Evolutionary conservation across 2,888 invertebrate species (phyloP), one percentile per base, ranked within the genome.

Genomic region (Drosophila picticornis): DNA sequence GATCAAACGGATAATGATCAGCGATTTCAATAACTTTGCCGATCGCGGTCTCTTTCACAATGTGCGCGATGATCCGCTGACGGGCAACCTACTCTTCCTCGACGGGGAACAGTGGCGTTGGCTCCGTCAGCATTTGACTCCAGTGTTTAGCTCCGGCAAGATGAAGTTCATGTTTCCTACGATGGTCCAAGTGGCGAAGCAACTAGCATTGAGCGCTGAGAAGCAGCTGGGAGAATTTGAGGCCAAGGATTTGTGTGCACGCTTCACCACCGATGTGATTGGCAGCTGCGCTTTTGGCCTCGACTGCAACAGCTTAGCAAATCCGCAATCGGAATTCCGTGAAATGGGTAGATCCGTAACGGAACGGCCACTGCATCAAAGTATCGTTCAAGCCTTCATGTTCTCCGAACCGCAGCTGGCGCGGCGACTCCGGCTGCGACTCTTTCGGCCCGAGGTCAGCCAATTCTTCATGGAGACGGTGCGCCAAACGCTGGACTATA

Each of bases 201-300:
- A 59, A 10, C 43, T 85, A 25, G 34, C 61, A 0, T 11, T 46
- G 13, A 56, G 62, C 4, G 71, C 53, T 60, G 50, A 59, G 4
- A 46, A 34, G 3, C 59, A 81, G 11, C 25, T 68, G 10, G 87
- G 91, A 0, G 72, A 93, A 0, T 59, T 90, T 19, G 94, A 94
- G 57, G 84, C 94, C 2, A 93, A 93, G 80, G 93, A 94, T 40
- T 62, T 93, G 10, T 88, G 93, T 34, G 93, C 93, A 0, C 91
- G 93, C 5, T 94, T 92, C 73, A 94, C 94, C 2, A 94, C 94
- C 11, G 94, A 95, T 79, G 94, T 94, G 0, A 94, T 94, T 52
- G 94, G 94, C 1, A 91, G 91, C 0, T 93, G 94, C 78, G 94
- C 94, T 13, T 94, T 94, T 77, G 94, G 94, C 0, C 88, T 94